phyloP scores from a whole-genome alignment of 2,797 vertebrate species.

The Lutjanus campechanus region DNA sequence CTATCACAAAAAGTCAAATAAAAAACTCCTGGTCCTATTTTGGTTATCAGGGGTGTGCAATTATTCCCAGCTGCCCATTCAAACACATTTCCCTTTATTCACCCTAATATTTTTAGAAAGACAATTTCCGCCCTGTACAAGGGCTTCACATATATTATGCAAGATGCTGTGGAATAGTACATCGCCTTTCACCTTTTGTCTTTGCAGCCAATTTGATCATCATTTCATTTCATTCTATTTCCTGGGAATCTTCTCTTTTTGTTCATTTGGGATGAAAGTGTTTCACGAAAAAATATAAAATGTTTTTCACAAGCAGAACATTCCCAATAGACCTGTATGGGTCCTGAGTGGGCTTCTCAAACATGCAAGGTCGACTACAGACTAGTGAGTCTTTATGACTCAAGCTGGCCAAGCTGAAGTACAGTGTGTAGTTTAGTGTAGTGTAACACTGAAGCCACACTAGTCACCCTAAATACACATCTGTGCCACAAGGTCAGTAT shows the following conservation, averaged over 20 bases:
- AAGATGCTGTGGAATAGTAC: slow-evolving; percentile 52
- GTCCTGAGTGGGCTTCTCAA: background rate
- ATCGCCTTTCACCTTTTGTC: slow-evolving; percentile 62
- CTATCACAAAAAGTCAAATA: slow-evolving; percentile 1
- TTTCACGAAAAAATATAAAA: background rate
- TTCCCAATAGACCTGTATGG: background rate
- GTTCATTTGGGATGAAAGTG: slow-evolving; percentile 2
- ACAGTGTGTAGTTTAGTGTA: background rate
- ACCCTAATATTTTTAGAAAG: slow-evolving; percentile 75
- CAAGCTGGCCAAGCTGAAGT: background rate
- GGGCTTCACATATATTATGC: slow-evolving; percentile 74
- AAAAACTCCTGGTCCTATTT: slow-evolving; percentile 5
- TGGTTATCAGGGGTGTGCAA: slow-evolving; percentile 19
- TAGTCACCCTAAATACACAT: background rate
- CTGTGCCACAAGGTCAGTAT: background rate
- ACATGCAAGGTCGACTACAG: no score
- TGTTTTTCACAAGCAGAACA: slow-evolving; percentile 2
- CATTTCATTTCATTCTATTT: slow-evolving; percentile 57
- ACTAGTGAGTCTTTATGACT: background rate
- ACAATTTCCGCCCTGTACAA: slow-evolving; percentile 68
- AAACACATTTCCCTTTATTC: slow-evolving; percentile 66
- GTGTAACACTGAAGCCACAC: background rate
- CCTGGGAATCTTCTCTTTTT: slow-evolving; percentile 13
- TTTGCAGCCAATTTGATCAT: slow-evolving; percentile 45
- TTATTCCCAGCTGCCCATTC: slow-evolving; percentile 46